Evolutionary conservation across 2,113 vertebrate species (phyloP).

Genomic region (Philantomba maxwellii): DNA sequence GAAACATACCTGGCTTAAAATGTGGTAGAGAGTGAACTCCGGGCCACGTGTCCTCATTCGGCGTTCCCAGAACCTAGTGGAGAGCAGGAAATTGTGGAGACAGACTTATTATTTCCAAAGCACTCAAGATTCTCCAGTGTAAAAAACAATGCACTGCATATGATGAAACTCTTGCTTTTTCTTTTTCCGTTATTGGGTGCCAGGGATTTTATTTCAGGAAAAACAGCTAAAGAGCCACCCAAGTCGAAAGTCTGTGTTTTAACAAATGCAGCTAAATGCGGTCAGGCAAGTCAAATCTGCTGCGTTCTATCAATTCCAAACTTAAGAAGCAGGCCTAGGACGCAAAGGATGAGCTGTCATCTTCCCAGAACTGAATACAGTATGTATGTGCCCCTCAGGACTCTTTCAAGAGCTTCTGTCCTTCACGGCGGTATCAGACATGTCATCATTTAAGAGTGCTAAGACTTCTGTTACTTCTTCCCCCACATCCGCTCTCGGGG

Average conservation of each 20-base stretch:
- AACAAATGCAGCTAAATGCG: background rate
- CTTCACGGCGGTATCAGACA: background rate
- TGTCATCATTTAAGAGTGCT: background rate
- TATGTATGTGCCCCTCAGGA: background rate
- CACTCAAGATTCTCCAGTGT: conserved; percentile 49
- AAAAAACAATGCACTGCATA: conserved; percentile 31
- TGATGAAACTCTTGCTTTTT: conserved; percentile 16
- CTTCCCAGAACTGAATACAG: background rate
- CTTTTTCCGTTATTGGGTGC: conserved; percentile 5
- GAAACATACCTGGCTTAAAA: conserved; percentile 91
- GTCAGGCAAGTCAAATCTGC: background rate
- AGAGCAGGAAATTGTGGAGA: conserved; percentile 46
- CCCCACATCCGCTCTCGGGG: background rate
- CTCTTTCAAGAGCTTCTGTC: background rate
- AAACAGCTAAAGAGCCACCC: conserved; percentile 38
- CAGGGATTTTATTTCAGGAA: conserved; percentile 49
- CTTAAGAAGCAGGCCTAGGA: background rate
- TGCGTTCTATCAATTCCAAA: conserved; percentile 7
- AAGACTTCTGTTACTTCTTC: background rate
- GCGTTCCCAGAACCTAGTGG: conserved; percentile 91
- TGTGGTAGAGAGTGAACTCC: conserved; percentile 93
- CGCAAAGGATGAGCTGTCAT: background rate
- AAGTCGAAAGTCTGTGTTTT: conserved; percentile 13
- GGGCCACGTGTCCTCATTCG: conserved; percentile 93
- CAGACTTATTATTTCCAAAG: conserved; percentile 65